Evolutionary conservation across 2,797 vertebrate species (phyloP).

Genomic region (Okamejei kenojei): DNA sequence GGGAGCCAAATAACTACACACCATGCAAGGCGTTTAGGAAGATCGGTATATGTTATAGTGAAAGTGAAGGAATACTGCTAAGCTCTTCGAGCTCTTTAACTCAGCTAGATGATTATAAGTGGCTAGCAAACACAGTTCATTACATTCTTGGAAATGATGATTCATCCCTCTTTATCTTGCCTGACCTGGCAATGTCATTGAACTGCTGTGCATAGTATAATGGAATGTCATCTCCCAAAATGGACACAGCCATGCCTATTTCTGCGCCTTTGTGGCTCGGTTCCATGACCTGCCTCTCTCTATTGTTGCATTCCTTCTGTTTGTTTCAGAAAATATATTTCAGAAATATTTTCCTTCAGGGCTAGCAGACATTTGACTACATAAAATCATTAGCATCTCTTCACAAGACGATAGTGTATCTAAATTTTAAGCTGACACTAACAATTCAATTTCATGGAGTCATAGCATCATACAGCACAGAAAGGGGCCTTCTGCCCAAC

Average conservation of each 20-base stretch:
- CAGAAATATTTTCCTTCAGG: neutral
- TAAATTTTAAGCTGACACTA: neutral
- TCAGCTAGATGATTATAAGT: neutral
- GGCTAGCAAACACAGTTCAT: neutral
- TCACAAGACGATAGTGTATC: neutral
- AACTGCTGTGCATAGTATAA: neutral
- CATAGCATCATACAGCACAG: too few species aligned
- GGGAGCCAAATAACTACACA: neutral
- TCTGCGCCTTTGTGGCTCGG: neutral
- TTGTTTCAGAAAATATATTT: neutral
- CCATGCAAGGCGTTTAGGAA: neutral
- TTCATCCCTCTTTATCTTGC: neutral
- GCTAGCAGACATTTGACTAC: neutral
- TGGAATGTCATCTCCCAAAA: neutral
- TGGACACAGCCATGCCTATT: neutral
- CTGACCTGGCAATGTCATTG: neutral
- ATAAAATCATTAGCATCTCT: neutral
- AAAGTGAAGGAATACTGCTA: neutral
- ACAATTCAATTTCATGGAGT: neutral
- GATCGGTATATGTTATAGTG: neutral
- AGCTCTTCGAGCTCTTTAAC: neutral
- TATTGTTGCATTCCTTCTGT: neutral
- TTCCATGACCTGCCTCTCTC: neutral
- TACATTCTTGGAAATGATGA: neutral
- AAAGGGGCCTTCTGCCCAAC: too few species aligned